A percentile compares a stretch with the other conserved stretches of the same genome.
These are phyloP conservation scores for Spodoptera frugiperda DNA, from an alignment of 1,140 invertebrate genomes.

Conservation along the genomic window DNA sequence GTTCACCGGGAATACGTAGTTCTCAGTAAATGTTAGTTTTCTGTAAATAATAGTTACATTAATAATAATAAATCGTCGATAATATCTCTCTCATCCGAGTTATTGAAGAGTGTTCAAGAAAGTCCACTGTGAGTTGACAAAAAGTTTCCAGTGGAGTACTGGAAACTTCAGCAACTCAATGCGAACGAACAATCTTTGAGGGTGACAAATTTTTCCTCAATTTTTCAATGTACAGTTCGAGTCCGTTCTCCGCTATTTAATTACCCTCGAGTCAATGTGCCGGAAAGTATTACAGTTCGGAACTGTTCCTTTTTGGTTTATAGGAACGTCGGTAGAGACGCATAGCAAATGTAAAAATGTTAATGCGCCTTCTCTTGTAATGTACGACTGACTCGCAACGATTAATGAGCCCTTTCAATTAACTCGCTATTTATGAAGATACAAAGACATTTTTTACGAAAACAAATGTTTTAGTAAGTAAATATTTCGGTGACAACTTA, in stretches of 20 bases:
- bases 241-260: conserved; percentile 28
- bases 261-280: conserved; percentile 37
- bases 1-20: no score
- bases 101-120: conserved; percentile 36
- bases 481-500: conserved; percentile 12
- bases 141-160: conserved; percentile 19
- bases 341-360: conserved; percentile 41
- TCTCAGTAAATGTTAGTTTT: background rate
- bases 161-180: conserved; percentile 39
- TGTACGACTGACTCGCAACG: conserved; percentile 21
- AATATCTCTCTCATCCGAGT: conserved; percentile 33
- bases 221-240: conserved; percentile 35
- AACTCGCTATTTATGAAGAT: conserved; percentile 25
- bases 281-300: conserved; percentile 30
- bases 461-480: conserved; percentile 23
- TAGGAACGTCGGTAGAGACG: conserved; percentile 12
- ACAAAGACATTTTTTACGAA: conserved; percentile 20
- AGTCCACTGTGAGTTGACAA: conserved; percentile 39
- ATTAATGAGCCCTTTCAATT: conserved; percentile 32
- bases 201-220: conserved; percentile 44
- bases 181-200: conserved; percentile 38
- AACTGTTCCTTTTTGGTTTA: conserved; percentile 33
- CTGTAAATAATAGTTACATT: conserved; percentile 25
- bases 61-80: conserved; percentile 30
- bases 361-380: conserved; percentile 18